phyloP scores from a whole-genome alignment of 2,888 invertebrate species.

The Sarcophaga subvicina region DNA sequence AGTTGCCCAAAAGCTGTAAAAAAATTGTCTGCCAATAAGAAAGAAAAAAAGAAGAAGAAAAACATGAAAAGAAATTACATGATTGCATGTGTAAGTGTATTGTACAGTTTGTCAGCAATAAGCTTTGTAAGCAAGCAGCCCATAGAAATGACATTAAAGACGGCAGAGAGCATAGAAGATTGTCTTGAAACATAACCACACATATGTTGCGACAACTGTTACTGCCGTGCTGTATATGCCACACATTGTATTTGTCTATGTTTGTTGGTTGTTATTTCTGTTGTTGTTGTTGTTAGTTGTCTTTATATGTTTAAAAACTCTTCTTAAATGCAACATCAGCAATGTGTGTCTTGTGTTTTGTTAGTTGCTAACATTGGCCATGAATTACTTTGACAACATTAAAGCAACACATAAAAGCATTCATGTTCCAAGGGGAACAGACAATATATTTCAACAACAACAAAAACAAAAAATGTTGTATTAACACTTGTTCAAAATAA shows the following conservation, averaged over 20 bases:
- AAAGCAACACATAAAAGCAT: slow-evolving; percentile 63
- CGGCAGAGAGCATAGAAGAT: slow-evolving; percentile 29
- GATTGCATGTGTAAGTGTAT: background rate
- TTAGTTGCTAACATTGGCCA: slow-evolving; percentile 68
- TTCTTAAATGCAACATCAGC: slow-evolving; percentile 65
- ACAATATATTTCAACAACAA: background rate
- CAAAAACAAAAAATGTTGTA: slow-evolving; percentile 3
- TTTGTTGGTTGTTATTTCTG: slow-evolving; percentile 35
- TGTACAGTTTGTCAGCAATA: slow-evolving; percentile 12
- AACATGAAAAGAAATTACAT: background rate
- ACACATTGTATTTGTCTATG: background rate
- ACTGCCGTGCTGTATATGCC: background rate
- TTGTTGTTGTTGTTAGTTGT: slow-evolving; percentile 10
- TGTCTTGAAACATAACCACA: slow-evolving; percentile 48
- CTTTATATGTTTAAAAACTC: slow-evolving; percentile 36
- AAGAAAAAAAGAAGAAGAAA: background rate
- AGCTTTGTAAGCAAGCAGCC: slow-evolving; percentile 34
- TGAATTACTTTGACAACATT: slow-evolving; percentile 69
- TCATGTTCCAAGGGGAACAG: slow-evolving; percentile 40
- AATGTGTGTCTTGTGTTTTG: slow-evolving; percentile 70
- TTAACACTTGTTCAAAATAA: slow-evolving; percentile 44
- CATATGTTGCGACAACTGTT: slow-evolving; percentile 65
- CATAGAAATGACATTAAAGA: background rate
- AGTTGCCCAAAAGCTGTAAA: slow-evolving; percentile 59
- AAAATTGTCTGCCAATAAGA: slow-evolving; percentile 27